phyloP scores from a whole-genome alignment of 2,113 vertebrate species.

The Anser brachyrhynchus region DNA sequence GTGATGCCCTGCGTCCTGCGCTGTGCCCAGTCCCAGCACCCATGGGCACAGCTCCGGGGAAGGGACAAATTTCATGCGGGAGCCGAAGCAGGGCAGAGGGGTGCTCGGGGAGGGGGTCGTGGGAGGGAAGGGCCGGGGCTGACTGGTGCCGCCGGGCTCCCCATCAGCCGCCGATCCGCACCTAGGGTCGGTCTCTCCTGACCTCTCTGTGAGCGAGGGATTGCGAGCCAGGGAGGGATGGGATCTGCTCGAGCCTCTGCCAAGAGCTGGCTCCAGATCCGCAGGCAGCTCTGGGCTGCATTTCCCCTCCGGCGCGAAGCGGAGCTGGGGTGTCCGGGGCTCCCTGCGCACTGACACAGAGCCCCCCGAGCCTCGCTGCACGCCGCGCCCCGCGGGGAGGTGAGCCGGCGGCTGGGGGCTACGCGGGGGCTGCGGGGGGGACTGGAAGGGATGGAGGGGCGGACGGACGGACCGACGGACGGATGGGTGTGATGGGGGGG shows the following conservation, averaged over 20 bases:
- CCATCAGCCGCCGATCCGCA: not conserved
- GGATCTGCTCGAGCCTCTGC: constrained; percentile 56
- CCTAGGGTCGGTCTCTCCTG: constrained; percentile 13
- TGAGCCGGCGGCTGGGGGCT: not conserved
- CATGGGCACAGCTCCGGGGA: not conserved
- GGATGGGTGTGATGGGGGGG: not conserved
- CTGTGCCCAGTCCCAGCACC: not conserved
- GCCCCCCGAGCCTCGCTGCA: not conserved
- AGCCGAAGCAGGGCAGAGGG: not conserved
- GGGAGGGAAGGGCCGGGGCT: not conserved
- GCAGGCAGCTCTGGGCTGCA: constrained; percentile 56
- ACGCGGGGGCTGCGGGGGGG: not conserved
- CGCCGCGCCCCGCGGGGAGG: constrained; percentile 5
- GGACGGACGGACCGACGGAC: not conserved
- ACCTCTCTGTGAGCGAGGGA: constrained; percentile 30
- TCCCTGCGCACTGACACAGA: constrained; percentile 22
- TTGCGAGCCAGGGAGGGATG: constrained; percentile 55
- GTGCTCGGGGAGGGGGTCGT: not conserved
- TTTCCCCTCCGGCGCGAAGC: constrained; percentile 48
- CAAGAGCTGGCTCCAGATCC: constrained; percentile 58
- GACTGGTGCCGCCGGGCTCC: not conserved
- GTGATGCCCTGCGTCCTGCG: not conserved
- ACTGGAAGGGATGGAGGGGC: not conserved
- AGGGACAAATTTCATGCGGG: not conserved
- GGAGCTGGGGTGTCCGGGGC: constrained; percentile 47